A percentile compares a stretch with the other conserved stretches of the same genome.
These are phyloP conservation scores for Galerucella nymphaeae DNA, from an alignment of 2,888 invertebrate genomes.

Conservation along the genomic window DNA sequence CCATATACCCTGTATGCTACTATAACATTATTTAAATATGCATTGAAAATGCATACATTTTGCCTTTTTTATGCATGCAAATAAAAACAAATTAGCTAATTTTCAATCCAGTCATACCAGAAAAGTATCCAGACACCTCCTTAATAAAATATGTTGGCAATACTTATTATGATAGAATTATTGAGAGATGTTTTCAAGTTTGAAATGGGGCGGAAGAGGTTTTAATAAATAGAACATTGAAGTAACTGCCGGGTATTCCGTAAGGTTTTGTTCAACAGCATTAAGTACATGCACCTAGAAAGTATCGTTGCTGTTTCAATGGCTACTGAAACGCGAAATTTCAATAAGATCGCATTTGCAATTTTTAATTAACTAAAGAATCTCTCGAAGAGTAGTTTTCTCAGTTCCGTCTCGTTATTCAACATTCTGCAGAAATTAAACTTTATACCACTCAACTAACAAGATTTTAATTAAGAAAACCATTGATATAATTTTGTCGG, in stretches of 20 bases:
- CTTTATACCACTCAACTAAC: background rate
- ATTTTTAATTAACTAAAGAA: constrained; percentile 6
- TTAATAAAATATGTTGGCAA: too few relatives aligned
- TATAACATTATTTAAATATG: too few relatives aligned
- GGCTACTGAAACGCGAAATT: background rate
- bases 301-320: background rate
- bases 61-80: too few relatives aligned
- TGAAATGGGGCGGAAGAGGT: too few relatives aligned
- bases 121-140: too few relatives aligned
- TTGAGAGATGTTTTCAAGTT: too few relatives aligned
- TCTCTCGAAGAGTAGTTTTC: constrained; percentile 1
- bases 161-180: too few relatives aligned
- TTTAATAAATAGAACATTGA: too few relatives aligned
- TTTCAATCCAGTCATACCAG: too few relatives aligned
- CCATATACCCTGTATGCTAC: too few relatives aligned
- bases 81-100: too few relatives aligned
- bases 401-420: background rate
- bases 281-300: background rate
- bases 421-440: constrained; percentile 2
- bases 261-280: background rate
- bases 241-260: background rate
- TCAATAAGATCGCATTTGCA: background rate
- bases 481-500: background rate
- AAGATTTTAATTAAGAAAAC: background rate
- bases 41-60: too few relatives aligned